phyloP scores from a whole-genome alignment of 2,797 vertebrate genomes.

The Sebastes jordani region DNA sequence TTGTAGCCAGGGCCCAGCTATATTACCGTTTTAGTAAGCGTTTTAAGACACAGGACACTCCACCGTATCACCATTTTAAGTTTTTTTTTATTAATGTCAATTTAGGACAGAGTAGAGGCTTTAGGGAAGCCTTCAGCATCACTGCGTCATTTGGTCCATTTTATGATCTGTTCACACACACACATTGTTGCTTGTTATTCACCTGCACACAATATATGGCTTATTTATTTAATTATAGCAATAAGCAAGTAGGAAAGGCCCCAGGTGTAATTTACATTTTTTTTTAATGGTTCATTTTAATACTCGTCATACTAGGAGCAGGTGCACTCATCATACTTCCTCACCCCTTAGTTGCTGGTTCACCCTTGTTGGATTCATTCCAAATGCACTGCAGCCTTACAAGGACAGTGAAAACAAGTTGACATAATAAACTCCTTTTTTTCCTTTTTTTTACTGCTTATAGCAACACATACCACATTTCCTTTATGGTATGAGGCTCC shows the following conservation, averaged over 20 bases:
- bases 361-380: constrained; percentile 13
- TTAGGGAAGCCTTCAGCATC: constrained; percentile 47
- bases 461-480: neutral
- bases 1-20: constrained; percentile 7
- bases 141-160: constrained; percentile 74
- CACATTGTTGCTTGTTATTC: neutral
- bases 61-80: neutral
- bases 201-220: neutral
- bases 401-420: constrained; percentile 35
- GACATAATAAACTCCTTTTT: constrained; percentile 4
- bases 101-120: constrained; percentile 16
- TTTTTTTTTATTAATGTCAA: constrained; percentile 13
- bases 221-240: neutral
- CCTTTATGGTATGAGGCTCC: neutral
- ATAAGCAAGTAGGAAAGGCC: neutral
- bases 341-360: constrained; percentile 11
- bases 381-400: constrained; percentile 25
- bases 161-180: constrained; percentile 15
- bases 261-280: neutral
- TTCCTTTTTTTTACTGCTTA: neutral
- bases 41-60: neutral
- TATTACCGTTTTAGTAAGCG: neutral
- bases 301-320: constrained; percentile 17
- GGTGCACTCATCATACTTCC: constrained; percentile 38
- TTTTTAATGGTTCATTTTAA: neutral